phyloP scores from a whole-genome alignment of 2,797 vertebrate genomes.

The Denticeps clupeoides region DNA sequence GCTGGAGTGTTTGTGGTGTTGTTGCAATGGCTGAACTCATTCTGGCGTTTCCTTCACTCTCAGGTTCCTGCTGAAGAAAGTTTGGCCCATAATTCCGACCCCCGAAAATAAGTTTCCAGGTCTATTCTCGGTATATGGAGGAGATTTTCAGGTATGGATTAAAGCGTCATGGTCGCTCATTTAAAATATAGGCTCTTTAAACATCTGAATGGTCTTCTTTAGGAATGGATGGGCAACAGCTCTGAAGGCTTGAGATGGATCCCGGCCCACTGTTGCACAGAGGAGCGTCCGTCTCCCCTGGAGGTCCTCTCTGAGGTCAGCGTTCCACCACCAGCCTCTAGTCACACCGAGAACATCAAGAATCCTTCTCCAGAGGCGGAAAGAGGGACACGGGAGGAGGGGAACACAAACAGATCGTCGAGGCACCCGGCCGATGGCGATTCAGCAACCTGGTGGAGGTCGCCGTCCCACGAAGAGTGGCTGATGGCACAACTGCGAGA shows the following conservation, averaged over 20 bases:
- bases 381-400: slow-evolving; percentile 3
- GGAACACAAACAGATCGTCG: no score
- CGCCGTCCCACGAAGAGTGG: slow-evolving; percentile 38
- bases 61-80: slow-evolving; percentile 71
- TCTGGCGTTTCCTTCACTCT: not conserved
- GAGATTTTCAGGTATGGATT: slow-evolving; percentile 77
- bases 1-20: no score
- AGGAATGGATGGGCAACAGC: slow-evolving; percentile 74
- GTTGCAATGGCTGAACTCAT: no score
- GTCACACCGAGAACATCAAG: slow-evolving; percentile 37
- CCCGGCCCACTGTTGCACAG: slow-evolving; percentile 47
- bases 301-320: slow-evolving; percentile 73
- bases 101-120: slow-evolving; percentile 75
- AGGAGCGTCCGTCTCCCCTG: slow-evolving; percentile 55
- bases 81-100: slow-evolving; percentile 79
- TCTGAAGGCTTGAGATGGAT: slow-evolving; percentile 54
- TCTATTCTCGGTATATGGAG: slow-evolving; percentile 74
- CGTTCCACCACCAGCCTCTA: slow-evolving; percentile 23
- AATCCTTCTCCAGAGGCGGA: slow-evolving; percentile 23
- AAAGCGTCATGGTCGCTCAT: no score
- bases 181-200: no score
- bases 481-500: slow-evolving; percentile 46
- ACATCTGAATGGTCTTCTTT: no score
- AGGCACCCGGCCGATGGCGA: slow-evolving; percentile 12
- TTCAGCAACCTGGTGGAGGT: slow-evolving; percentile 22